Evolutionary conservation across 2,888 invertebrate species (phyloP).

Genomic region (Polyommatus iphigenia): DNA sequence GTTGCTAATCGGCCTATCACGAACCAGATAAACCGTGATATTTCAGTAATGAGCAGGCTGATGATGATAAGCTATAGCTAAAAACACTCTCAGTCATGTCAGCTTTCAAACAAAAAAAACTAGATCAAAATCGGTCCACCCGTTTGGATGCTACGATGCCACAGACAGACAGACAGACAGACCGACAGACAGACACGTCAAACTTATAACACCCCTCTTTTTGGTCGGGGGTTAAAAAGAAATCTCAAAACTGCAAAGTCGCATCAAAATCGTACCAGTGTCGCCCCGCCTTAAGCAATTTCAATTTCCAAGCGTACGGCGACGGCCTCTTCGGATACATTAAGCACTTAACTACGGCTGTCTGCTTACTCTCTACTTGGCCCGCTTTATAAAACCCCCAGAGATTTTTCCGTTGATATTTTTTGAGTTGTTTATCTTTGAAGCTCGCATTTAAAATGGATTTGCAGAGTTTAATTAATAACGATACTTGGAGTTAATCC

Average conservation of each 20-base stretch:
- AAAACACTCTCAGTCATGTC: too few species aligned
- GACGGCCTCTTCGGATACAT: slow-evolving; percentile 71
- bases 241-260: background rate
- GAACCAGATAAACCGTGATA: too few species aligned
- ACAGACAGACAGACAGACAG: too few species aligned
- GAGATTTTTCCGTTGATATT: slow-evolving; percentile 36
- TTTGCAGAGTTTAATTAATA: slow-evolving; percentile 15
- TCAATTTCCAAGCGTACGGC: slow-evolving; percentile 67
- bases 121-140: too few species aligned
- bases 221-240: too few species aligned
- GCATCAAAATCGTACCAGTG: slow-evolving; percentile 38
- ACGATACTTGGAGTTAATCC: background rate
- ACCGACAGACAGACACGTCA: too few species aligned
- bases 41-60: too few species aligned
- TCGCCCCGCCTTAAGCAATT: slow-evolving; percentile 60
- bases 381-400: slow-evolving; percentile 56
- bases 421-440: slow-evolving; percentile 28
- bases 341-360: slow-evolving; percentile 79
- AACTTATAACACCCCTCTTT: too few species aligned
- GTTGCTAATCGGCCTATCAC: too few species aligned
- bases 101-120: too few species aligned
- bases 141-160: too few species aligned
- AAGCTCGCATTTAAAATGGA: slow-evolving; percentile 24
- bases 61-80: too few species aligned
- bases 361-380: slow-evolving; percentile 70